A percentile compares a stretch with the other conserved stretches of the same genome.
phyloP scores from a whole-genome alignment of 37 sponge, comb jelly and placozoan genomes.

The Geodia barretti region DNA sequence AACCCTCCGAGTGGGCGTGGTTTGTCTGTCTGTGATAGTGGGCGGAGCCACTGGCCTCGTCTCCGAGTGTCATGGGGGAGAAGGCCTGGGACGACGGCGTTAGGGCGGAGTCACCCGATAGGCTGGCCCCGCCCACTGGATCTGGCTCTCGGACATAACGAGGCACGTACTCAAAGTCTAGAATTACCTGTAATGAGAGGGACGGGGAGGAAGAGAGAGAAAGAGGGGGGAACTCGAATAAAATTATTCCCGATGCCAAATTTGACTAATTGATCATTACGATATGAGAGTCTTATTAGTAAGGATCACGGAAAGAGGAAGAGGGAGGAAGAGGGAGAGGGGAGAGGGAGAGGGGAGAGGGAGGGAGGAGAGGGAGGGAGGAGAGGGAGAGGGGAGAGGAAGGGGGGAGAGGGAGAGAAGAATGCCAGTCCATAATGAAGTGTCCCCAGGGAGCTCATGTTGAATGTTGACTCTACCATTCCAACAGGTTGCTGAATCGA shows the following conservation, averaged over 20 bases:
- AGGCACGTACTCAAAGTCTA: conserved; percentile 15
- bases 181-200: conserved; percentile 9
- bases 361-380: background rate
- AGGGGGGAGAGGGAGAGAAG: background rate
- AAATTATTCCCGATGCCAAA: too few relatives aligned
- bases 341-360: background rate
- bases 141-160: background rate
- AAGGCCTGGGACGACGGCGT: background rate
- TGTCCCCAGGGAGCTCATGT: too few relatives aligned
- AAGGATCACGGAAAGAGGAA: background rate
- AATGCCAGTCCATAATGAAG: too few relatives aligned
- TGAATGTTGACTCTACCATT: too few relatives aligned
- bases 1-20: background rate
- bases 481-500: too few relatives aligned
- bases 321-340: background rate
- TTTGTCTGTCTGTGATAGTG: background rate
- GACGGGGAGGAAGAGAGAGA: background rate
- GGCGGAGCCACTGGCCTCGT: background rate
- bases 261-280: too few relatives aligned
- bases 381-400: background rate
- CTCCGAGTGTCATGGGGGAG: background rate
- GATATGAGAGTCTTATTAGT: background rate
- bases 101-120: conserved; percentile 2
- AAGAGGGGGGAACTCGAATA: background rate
- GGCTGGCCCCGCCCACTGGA: background rate